phyloP scores from a whole-genome alignment of 2,888 invertebrate genomes.

The Pandemis cinnamomeana region DNA sequence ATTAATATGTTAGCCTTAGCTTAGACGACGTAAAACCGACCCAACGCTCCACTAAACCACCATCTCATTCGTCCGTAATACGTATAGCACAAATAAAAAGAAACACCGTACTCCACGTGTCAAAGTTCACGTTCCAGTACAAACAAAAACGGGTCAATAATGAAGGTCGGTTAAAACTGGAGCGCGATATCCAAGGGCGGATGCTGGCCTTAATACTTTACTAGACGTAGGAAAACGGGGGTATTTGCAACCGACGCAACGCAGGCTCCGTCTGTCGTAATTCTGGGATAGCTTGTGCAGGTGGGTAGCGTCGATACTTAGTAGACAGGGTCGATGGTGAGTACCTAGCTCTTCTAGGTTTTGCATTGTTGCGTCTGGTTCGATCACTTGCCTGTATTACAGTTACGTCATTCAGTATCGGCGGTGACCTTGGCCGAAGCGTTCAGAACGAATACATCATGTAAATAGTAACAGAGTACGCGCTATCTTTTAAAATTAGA shows the following conservation, averaged over 20 bases:
- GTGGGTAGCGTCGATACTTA: neutral
- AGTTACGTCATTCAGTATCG: constrained; percentile 27
- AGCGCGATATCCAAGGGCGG: constrained; percentile 22
- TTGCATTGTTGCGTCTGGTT: constrained; percentile 7
- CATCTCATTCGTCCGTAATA: neutral
- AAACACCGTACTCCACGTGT: neutral
- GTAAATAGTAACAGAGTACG: constrained; percentile 13
- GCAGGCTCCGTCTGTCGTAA: constrained; percentile 15
- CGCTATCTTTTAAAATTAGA: constrained; percentile 17
- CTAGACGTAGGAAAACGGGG: constrained; percentile 24
- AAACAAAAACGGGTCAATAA: constrained; percentile 28
- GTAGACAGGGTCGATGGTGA: neutral
- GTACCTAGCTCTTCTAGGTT: neutral
- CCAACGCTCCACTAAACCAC: neutral
- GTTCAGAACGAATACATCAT: constrained; percentile 27
- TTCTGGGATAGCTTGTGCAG: constrained; percentile 9
- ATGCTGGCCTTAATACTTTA: constrained; percentile 13
- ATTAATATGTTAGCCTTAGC: too few species aligned
- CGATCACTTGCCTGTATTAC: neutral
- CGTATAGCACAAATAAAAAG: constrained; percentile 2
- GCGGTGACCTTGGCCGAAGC: constrained; percentile 32
- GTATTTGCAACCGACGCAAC: neutral
- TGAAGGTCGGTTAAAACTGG: constrained; percentile 33
- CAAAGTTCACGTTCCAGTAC: constrained; percentile 8
- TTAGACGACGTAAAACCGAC: neutral